A percentile compares a stretch with the other conserved stretches of the same genome.
phyloP scores from a whole-genome alignment of 2,888 invertebrate species.

The Volucella inflata region DNA sequence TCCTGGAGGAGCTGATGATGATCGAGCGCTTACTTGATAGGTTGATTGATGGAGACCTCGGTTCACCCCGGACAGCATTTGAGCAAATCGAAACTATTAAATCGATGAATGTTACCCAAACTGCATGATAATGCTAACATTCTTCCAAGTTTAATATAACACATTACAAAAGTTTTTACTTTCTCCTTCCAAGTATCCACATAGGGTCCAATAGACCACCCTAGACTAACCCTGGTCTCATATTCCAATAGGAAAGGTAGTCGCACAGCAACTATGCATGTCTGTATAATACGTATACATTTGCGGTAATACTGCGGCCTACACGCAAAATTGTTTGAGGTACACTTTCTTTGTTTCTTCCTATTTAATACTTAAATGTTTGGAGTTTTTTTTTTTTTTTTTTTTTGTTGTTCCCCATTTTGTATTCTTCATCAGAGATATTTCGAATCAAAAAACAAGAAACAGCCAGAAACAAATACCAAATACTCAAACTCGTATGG shows the following conservation, averaged over 20 bases:
- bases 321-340: constrained; percentile 28
- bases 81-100: too few species aligned
- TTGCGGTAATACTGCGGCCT: constrained; percentile 10
- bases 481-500: too few species aligned
- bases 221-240: background rate
- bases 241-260: too few species aligned
- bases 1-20: too few species aligned
- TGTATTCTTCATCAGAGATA: constrained; percentile 7
- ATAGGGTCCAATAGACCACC: background rate
- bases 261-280: too few species aligned
- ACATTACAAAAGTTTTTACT: constrained; percentile 1
- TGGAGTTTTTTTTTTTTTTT: constrained; percentile 14
- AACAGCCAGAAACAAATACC: constrained; percentile 8
- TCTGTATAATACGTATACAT: too few species aligned
- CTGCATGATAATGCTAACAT: too few species aligned
- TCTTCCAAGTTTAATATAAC: too few species aligned
- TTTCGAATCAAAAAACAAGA: constrained; percentile 17
- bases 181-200: constrained; percentile 46
- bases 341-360: constrained; percentile 44
- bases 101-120: too few species aligned
- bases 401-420: constrained; percentile 8
- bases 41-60: too few species aligned
- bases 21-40: too few species aligned
- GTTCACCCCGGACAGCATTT: too few species aligned
- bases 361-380: constrained; percentile 17